Conservation (phyloP, 2,888 invertebrate species). For the Hipparchia sbordonii region DNA sequence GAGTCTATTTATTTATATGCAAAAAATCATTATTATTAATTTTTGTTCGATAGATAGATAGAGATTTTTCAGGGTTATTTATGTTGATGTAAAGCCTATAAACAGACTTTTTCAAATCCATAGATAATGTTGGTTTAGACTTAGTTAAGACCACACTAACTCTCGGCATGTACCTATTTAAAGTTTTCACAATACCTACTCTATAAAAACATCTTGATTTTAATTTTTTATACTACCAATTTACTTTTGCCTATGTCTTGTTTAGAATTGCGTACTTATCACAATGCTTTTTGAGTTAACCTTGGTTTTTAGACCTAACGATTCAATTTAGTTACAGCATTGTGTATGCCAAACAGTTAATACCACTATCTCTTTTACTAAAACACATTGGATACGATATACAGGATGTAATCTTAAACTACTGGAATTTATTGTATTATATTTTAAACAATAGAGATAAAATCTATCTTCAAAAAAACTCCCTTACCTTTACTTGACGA, state of each 20-base stretch:
- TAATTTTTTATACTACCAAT: neutral
- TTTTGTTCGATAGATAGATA: too few relatives aligned
- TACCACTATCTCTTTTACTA: neutral
- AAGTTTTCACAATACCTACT: neutral
- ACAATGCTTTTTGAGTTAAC: constrained; percentile 9
- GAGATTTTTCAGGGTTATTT: too few relatives aligned
- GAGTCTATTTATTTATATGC: too few relatives aligned
- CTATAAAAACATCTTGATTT: neutral
- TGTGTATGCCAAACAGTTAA: neutral
- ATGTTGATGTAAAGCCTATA: neutral
- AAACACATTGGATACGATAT: neutral
- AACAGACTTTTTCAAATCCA: too few relatives aligned
- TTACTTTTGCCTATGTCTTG: constrained; percentile 1
- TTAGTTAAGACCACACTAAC: neutral
- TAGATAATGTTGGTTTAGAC: neutral
- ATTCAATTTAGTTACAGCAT: constrained; percentile 1
- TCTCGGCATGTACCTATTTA: neutral
- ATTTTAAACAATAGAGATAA: too few relatives aligned
- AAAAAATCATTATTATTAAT: too few relatives aligned
- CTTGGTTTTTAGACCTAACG: constrained; percentile 1
- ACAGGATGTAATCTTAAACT: neutral
- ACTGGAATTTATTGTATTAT: too few relatives aligned
- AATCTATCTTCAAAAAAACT: too few relatives aligned
- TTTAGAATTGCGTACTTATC: constrained; percentile 2
- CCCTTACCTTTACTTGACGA: too few relatives aligned